Percentiles rank a stretch among this genome's conserved stretches.
These are phyloP conservation scores for Centropus unirufus DNA, from an alignment of 2,113 vertebrate species.

Conservation along the genomic window DNA sequence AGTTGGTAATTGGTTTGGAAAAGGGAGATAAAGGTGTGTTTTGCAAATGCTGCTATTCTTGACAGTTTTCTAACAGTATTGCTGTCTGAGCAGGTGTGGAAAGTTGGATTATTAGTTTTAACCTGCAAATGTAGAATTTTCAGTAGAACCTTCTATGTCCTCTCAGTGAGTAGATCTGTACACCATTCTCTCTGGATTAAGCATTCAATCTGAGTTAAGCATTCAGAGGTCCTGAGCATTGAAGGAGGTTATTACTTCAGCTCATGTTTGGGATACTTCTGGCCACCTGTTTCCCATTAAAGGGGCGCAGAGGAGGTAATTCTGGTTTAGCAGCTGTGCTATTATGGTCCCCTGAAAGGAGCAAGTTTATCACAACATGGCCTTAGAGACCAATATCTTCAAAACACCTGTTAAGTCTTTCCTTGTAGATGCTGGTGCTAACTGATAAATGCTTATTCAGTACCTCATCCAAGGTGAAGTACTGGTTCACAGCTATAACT, in stretches of 20 bases:
- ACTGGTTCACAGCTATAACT: not conserved
- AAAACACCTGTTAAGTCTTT: not conserved
- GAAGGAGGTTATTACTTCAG: not conserved
- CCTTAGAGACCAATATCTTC: not conserved
- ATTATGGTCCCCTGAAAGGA: rapidly evolving
- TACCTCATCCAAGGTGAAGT: not conserved
- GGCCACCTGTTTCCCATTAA: not conserved
- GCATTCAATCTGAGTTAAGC: not conserved
- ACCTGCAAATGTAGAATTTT: not conserved
- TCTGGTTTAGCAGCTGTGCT: not conserved
- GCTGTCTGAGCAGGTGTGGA: not conserved
- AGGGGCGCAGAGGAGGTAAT: not conserved
- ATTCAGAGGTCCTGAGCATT: not conserved
- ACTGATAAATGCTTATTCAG: not conserved
- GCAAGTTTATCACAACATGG: not conserved
- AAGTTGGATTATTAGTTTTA: not conserved
- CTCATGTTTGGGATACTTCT: not conserved
- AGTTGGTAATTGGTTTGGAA: not conserved
- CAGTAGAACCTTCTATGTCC: not conserved
- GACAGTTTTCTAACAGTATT: not conserved
- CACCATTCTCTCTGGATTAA: not conserved
- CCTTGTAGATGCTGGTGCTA: not conserved
- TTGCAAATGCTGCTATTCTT: not conserved
- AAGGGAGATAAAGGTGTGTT: not conserved
- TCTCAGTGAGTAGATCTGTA: not conserved